Base-by-base conservation (phyloP, 2,797 vertebrate genomes). In the Poecilia wingei region DNA sequence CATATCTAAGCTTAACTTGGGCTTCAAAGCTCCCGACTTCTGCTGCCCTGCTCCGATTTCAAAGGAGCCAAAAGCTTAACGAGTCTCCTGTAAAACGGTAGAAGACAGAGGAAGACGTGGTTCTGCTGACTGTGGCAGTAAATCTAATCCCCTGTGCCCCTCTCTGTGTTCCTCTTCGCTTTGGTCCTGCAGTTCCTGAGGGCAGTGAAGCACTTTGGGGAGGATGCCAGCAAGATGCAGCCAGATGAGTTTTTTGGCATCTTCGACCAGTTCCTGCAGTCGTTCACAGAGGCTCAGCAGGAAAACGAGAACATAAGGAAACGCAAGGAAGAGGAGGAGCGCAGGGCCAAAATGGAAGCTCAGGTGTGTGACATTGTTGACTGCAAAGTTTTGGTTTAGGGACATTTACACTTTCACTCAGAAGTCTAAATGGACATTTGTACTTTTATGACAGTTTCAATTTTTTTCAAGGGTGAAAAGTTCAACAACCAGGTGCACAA, bases 161-260 rank as follows among this genome's bases (percentile, higher is more conserved):
- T 82, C 75, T 74, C 70, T 69, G 76, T 74, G 74, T 83, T 74
- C 64, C 84, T 82, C 55, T 53, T 80, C 74, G 73, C 85, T 86
- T 70, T 82, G 81, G 47, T 90, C 82, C 78, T 77, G 20, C 92
- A 99, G 98, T 99, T 99, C 90, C 87, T 94, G 76, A 97, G 96
- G 93, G 96, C 97, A 31, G 97, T 99, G 83, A 98, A 97, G 93
- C 96, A 98, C 95, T 99, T 99, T 14, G 98, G 98, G 25, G 98
- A 99, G 90, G 98, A 99, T 36, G 92, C 96, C 1, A 91, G 93
- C 72, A 98, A 96, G 95, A 97, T 98, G 85, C 98, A 99, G 92
- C 98, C 98, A 0, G 98, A 99, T 0, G 98, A 99, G 95, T 99
- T 99, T 96, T 99, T 99, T 2, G 98, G 98, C 84, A 98, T 99